Conservation (phyloP, 2,888 invertebrate species). For the Platycnemis pennipes region DNA sequence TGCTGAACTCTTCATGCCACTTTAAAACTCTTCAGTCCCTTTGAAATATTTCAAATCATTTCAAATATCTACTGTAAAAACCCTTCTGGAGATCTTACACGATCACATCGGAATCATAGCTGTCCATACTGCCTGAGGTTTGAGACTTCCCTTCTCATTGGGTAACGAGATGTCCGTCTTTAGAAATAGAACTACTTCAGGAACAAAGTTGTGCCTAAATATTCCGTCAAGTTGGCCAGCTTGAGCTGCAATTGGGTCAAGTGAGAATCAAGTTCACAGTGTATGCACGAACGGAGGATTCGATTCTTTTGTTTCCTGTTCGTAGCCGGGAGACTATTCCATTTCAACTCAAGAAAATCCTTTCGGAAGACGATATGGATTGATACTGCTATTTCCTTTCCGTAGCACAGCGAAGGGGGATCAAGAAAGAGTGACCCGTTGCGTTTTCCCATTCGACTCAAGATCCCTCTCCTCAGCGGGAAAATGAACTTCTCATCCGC, state of each 20-base stretch:
- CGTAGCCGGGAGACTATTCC: not conserved
- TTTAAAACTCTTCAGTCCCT: too few species aligned
- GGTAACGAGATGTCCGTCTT: too few species aligned
- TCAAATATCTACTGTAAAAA: too few species aligned
- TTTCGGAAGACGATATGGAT: not conserved
- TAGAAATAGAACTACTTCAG: too few species aligned
- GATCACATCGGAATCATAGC: too few species aligned
- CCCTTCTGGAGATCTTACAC: too few species aligned
- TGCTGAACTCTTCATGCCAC: too few species aligned
- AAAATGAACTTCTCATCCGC: not conserved
- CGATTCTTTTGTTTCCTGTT: not conserved
- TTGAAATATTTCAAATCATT: too few species aligned
- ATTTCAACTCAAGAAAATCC: not conserved
- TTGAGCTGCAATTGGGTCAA: not conserved
- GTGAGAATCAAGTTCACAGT: not conserved
- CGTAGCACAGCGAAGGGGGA: not conserved
- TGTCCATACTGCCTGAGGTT: too few species aligned
- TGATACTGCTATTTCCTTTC: not conserved
- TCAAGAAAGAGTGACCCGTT: not conserved
- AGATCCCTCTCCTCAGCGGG: not conserved
- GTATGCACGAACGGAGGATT: not conserved
- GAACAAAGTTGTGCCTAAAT: not conserved
- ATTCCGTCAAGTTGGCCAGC: not conserved
- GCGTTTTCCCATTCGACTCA: not conserved
- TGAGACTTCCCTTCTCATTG: too few species aligned